Evolutionary conservation across 2,113 vertebrate genomes (phyloP), one percentile per base, ranked within the genome.

Genomic region (Narcine bancroftii): DNA sequence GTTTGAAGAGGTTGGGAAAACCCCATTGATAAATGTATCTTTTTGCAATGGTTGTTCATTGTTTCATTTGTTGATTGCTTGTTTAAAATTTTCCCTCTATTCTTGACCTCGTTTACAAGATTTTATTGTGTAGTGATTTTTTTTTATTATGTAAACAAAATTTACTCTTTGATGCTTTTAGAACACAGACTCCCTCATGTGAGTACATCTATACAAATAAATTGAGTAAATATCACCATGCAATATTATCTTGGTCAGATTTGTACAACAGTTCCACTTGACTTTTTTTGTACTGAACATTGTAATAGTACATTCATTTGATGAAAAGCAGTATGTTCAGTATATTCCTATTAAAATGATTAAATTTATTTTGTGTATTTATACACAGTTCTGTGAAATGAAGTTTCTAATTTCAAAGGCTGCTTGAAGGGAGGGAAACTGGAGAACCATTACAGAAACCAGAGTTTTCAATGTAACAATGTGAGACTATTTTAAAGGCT

Each of bases 201-300:
- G 63, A 66, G 60, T 89, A 65, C 29, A 66, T 66, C 87, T 66
- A 42, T 53, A 13, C 17, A 11, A 66, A 39, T 29, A 71, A 69
- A 33, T 71, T 91, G 24, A 91, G 26, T 42, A 91, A 91, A 47
- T 66, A 91, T 91, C 89, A 45, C 42, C 89, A 11, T 91, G 71
- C 89, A 91, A 65, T 47, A 69, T 91, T 69, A 91, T 91, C 89
- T 91, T 91, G 65, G 39, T 65, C 89, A 47, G 89, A 91, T 91
- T 91, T 91, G 39, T 91, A 91, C 42, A 91, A 69, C 63, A 17
- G 89, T 91, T 91, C n/a, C 63, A 91, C 89, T 91, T 91, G 63
- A 91, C 89, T 71, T 91, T 91, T 89, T 89, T 91, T 91, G 87
- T 91, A 91, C 89, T 91, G 89, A 91, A 65, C 89, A 91, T 91